A percentile compares a stretch with the other conserved stretches of the same genome.
These are phyloP conservation scores for Dicrostonyx torquatus DNA, from an alignment of 2,797 vertebrate species.

Conservation along the genomic window DNA sequence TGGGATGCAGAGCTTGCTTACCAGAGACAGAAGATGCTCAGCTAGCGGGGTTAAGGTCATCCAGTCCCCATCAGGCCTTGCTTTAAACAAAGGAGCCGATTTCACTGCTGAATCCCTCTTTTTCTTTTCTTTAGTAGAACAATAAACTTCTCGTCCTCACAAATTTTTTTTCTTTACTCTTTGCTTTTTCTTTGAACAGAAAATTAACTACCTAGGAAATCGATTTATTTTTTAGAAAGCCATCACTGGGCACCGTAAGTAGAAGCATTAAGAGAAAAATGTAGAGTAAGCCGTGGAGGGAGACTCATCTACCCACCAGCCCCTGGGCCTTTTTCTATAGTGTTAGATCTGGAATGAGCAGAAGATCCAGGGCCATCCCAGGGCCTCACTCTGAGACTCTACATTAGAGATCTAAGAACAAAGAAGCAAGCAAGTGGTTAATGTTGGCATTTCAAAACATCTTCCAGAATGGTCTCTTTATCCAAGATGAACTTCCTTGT, in stretches of 20 bases:
- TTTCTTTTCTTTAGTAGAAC: background rate
- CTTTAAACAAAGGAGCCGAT: background rate
- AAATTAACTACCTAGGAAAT: conserved; percentile 7
- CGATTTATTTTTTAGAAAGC: background rate
- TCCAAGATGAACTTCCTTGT: background rate
- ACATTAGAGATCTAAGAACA: background rate
- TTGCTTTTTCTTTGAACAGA: conserved; percentile 53
- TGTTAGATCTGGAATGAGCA: background rate
- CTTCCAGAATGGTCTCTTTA: conserved; percentile 41
- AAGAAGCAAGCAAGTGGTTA: conserved; percentile 33
- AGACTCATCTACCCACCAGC: background rate
- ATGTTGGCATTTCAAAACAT: background rate
- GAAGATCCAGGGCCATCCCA: background rate
- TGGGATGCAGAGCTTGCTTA: background rate
- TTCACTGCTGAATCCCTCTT: background rate
- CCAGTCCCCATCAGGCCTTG: background rate
- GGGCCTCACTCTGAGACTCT: background rate
- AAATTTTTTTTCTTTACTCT: conserved; percentile 23
- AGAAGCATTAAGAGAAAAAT: background rate
- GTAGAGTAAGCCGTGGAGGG: background rate
- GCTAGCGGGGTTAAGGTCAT: background rate
- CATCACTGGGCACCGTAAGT: background rate
- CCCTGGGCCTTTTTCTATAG: background rate
- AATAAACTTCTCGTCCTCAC: background rate
- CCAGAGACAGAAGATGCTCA: background rate